Evolutionary conservation across 2,888 invertebrate species (phyloP), one percentile per base, ranked within the genome.

Genomic region (Lottia gigantea): DNA sequence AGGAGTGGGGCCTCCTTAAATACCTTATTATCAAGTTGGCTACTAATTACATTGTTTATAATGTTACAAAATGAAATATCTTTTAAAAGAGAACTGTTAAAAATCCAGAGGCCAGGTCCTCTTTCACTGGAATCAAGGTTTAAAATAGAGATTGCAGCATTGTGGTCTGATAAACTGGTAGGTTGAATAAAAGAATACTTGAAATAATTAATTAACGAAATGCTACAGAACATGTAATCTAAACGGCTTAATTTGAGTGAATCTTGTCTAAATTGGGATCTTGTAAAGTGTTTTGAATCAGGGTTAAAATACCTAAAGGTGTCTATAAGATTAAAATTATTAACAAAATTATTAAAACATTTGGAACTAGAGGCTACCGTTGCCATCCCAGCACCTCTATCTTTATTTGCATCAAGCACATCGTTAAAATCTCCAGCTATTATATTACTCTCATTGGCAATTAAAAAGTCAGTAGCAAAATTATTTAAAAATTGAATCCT

Each of bases 1-100:
- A 70, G 26, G 16, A 65, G 45, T 31, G 69, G 69, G n/a, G 64
- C 69, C 6, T 23, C 23, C 40, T 16, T 8, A 66, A 26, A 49
- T 26, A 66, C 23, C 16, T 47, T 26, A n/a, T 49, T 49, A 4
- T 25, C 15, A 26, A 47, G 15, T 26, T 19, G 25, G 8, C 49
- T 49, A 26, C 40, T 49, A 31, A 55, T 66, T 45, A 67, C 31
- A 19, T 19, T 47, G 19, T 25, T 66, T 23, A 66, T n/a, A 19
- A 31, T 40, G 11, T 62, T 67, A 62, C 19, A 11, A 62, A 64
- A 71, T 46, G 11, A 23, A 11, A 46, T 46, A 64, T 71, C 64
- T 25, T 45, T 11, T 31, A 71, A 64, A n/a, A 68, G 23, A 26
- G 26, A 46, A 71, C 65, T 68, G 55, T 71, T 71, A 4, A 67